phyloP scores from a whole-genome alignment of 2,113 vertebrate species.

The Alouatta palliata region DNA sequence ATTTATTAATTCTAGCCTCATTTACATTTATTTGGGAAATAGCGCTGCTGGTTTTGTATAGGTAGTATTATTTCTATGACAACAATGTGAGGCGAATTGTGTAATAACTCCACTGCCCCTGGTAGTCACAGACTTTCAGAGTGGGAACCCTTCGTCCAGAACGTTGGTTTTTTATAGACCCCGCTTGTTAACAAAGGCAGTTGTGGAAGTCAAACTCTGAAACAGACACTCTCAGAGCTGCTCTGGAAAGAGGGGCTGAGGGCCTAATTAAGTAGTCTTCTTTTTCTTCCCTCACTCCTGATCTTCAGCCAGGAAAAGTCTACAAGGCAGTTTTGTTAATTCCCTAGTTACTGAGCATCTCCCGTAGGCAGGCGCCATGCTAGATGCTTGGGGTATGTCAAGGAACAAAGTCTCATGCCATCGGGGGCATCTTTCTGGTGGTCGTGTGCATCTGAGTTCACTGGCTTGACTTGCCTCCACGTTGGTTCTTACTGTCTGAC shows the following conservation, averaged over 20 bases:
- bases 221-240: too few relatives aligned
- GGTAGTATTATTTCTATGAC: background rate
- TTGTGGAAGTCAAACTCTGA: background rate
- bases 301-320: background rate
- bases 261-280: background rate
- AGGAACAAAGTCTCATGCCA: background rate
- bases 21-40: background rate
- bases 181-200: background rate
- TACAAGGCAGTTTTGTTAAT: background rate
- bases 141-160: background rate
- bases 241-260: background rate
- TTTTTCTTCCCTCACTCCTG: background rate
- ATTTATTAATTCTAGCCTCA: background rate
- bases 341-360: background rate
- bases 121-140: background rate
- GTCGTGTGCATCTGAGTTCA: rapidly evolving
- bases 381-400: too few relatives aligned
- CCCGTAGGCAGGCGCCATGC: background rate
- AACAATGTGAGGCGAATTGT: background rate
- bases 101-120: too few relatives aligned
- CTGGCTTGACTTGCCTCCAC: background rate
- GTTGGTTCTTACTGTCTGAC: background rate
- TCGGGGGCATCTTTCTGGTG: background rate
- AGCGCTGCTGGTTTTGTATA: background rate
- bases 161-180: background rate